A percentile compares a stretch with the other conserved stretches of the same genome.
Evolutionary conservation across 2,888 invertebrate genomes (phyloP).

Genomic region (Dendrolimus pini): DNA sequence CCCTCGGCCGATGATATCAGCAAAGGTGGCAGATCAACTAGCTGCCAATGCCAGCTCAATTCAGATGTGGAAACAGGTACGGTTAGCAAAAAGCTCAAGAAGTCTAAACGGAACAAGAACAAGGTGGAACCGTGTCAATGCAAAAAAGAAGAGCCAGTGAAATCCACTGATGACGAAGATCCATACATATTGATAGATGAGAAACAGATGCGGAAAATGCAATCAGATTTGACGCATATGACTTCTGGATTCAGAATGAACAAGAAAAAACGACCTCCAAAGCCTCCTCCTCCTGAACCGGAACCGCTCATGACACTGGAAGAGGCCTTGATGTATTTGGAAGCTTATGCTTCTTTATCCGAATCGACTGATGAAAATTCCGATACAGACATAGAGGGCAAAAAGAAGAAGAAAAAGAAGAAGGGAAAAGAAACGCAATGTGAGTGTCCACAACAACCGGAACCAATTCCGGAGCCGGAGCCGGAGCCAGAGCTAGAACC

Average conservation of each 20-base stretch:
- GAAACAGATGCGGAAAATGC: conserved; percentile 20
- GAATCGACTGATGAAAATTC: conserved; percentile 10
- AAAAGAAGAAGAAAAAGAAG: conserved; percentile 4
- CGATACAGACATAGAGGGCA: conserved; percentile 5
- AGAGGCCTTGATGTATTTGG: conserved; percentile 26
- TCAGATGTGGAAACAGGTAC: background rate
- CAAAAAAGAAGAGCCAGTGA: conserved; percentile 4
- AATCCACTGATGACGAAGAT: conserved; percentile 6
- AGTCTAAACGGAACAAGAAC: conserved; percentile 3
- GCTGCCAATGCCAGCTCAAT: background rate
- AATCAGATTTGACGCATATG: conserved; percentile 35
- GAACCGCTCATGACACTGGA: conserved; percentile 25
- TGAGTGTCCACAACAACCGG: conserved; percentile 23
- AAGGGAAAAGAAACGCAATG: conserved; percentile 14
- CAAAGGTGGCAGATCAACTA: background rate
- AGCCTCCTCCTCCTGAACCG: conserved; percentile 15
- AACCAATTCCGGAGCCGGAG: background rate
- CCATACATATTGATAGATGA: conserved; percentile 9
- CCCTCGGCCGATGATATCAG: background rate
- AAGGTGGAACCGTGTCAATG: conserved; percentile 4
- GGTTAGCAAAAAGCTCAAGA: background rate
- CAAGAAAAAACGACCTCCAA: conserved; percentile 17
- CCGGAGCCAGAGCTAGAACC: conserved; percentile 3
- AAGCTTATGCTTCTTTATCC: conserved; percentile 16
- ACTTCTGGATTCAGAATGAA: conserved; percentile 39